Base-by-base conservation (phyloP, 2,797 vertebrate genomes). In the Chelonia mydas region DNA sequence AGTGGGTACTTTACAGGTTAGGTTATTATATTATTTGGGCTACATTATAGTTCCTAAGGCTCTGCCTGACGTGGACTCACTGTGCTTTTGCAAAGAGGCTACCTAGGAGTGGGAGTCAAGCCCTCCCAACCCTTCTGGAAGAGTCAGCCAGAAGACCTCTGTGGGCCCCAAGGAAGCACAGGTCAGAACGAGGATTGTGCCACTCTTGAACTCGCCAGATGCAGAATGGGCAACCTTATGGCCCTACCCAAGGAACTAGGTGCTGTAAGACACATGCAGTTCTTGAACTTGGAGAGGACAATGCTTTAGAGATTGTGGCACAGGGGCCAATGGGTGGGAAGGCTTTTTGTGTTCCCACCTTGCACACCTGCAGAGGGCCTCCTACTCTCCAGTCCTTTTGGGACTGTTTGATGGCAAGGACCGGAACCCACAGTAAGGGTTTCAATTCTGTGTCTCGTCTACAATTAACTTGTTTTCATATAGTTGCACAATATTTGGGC, bases 251-350 rank as follows among this genome's bases (percentile, higher is more conserved):
- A 45, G 13, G 11, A 76, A 76, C 65, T 2, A 1, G 11, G 37
- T 6, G 6, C 80, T 83, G 55, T 37, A 74, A 86, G 77, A n/a
- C 80, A 90, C 55, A 77, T 81, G 51, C 0, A 0, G 5, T 49
- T 45, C 78, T 45, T 49, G 41, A 77, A 28, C 19, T 57, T n/a
- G 11, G 16, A 5, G 10, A 82, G 55, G 28, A 27, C 84, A 92
- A 37, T 9, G 55, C 21, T 27, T n/a, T 0, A 2, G 41, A 2
- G 41, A 19, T 2, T 27, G 12, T 27, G 27, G 23, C 76, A 78
- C 37, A 9, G 31, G 28, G 50, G 17, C 23, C 12, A 28, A 27
- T 2, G 51, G 89, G 51, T 49, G n/a, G 4, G 49, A 86, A 5
- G 10, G 7, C 41, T 77, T 49, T 77, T 5, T 28, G 8, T 76